Conservation (phyloP, 2,797 vertebrate species). For the Denticeps clupeoides region DNA sequence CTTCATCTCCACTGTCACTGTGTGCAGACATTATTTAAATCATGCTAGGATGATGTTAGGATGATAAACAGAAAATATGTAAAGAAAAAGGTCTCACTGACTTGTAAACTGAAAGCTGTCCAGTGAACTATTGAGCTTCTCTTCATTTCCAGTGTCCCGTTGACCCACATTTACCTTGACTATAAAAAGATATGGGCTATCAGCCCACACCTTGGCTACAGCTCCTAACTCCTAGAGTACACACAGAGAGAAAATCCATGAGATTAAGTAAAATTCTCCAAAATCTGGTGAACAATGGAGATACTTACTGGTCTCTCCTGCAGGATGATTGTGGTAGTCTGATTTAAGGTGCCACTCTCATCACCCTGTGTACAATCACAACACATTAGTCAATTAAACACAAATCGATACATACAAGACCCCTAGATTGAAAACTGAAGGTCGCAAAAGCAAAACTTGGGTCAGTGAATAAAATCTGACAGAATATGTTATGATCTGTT, state of each 20-base stretch:
- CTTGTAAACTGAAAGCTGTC: conserved; percentile 9
- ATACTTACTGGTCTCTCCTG: conserved; percentile 56
- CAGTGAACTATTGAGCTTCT: conserved; percentile 17
- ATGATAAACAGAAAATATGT: too few relatives aligned
- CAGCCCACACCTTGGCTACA: conserved; percentile 79
- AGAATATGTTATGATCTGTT: too few relatives aligned
- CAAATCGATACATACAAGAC: too few relatives aligned
- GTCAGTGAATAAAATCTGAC: too few relatives aligned
- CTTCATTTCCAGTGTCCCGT: conserved; percentile 30
- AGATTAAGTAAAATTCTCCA: background rate
- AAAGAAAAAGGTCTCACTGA: conserved; percentile 2
- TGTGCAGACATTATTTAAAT: too few relatives aligned
- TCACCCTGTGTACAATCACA: conserved; percentile 9
- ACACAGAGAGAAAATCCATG: background rate
- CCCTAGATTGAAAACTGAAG: too few relatives aligned
- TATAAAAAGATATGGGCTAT: conserved; percentile 89
- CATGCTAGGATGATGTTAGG: background rate
- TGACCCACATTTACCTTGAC: conserved; percentile 56
- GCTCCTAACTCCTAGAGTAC: conserved; percentile 59
- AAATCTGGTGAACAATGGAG: background rate
- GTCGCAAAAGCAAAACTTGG: too few relatives aligned
- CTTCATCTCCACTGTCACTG: conserved; percentile 88
- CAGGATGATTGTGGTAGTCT: conserved; percentile 35
- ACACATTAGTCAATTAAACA: background rate
- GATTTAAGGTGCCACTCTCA: conserved; percentile 48